Conservation (phyloP, 2,113 vertebrate genomes). For the Oostethus manadensis region DNA sequence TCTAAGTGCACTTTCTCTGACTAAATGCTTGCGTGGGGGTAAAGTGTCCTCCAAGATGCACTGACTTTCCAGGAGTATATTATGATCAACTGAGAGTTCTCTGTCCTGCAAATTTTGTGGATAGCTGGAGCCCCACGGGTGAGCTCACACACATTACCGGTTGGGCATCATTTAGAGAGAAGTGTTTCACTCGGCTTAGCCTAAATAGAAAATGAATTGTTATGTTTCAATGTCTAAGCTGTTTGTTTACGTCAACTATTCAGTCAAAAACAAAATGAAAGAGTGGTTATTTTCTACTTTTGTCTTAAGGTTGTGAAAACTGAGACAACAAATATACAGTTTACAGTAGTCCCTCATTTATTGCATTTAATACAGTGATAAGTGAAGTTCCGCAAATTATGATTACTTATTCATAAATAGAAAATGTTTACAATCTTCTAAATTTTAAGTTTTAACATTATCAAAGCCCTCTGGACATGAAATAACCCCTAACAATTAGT, state of each 20-base stretch:
- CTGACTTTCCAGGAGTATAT: conserved; percentile 62
- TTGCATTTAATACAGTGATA: too few species aligned
- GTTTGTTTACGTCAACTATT: conserved; percentile 6
- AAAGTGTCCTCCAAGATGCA: conserved; percentile 46
- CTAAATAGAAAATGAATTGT: not conserved
- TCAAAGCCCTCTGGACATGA: too few species aligned
- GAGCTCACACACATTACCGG: conserved; percentile 23
- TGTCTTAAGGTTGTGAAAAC: not conserved
- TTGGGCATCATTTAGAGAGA: conserved; percentile 13
- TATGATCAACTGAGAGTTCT: conserved; percentile 28
- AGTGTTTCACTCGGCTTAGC: conserved; percentile 11
- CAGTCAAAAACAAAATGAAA: not conserved
- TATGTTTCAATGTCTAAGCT: not conserved
- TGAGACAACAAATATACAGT: too few species aligned
- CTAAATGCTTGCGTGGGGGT: conserved; percentile 1
- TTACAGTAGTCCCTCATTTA: not conserved
- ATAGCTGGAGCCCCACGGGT: conserved; percentile 46
- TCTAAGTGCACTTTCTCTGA: not conserved
- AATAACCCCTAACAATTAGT: too few species aligned
- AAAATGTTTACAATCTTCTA: too few species aligned
- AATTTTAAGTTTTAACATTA: too few species aligned
- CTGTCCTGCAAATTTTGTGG: conserved; percentile 28
- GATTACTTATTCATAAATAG: too few species aligned
- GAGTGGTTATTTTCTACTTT: not conserved
- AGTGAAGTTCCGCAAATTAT: too few species aligned